Conservation (phyloP, 2,113 vertebrate genomes). For the Crotalus tigris region DNA sequence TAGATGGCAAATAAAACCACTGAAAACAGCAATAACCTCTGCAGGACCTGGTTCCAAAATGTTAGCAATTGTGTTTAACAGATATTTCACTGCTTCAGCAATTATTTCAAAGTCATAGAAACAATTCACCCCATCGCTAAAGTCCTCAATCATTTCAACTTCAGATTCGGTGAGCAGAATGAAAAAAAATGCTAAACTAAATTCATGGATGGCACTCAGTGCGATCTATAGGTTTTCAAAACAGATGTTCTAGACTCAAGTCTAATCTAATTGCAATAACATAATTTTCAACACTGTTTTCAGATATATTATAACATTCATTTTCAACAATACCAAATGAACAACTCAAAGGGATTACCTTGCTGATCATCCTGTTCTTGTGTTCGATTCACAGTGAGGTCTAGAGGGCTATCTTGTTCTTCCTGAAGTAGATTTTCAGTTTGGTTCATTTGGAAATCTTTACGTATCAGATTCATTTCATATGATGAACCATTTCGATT, state of each 20-base stretch:
- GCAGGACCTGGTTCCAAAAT: neutral
- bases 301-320: neutral
- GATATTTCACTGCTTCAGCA: neutral
- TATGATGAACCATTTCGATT: constrained; percentile 80
- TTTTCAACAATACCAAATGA: constrained; percentile 1
- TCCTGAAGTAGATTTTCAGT: constrained; percentile 78
- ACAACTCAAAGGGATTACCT: constrained; percentile 69
- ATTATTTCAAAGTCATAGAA: neutral
- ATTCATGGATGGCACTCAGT: neutral
- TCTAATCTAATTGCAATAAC: neutral
- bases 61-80: neutral
- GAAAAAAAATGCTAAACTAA: neutral
- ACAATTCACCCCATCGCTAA: neutral
- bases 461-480: constrained; percentile 77
- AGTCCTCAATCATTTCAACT: neutral
- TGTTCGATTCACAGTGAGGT: constrained; percentile 92
- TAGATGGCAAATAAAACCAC: neutral
- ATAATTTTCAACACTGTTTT: neutral
- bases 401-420: constrained; percentile 89
- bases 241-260: neutral
- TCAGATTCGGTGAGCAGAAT: neutral
- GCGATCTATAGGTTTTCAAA: neutral
- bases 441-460: constrained; percentile 78
- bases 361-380: constrained; percentile 80
- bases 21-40: neutral